Conservation (phyloP, 1,140 invertebrate species). For the Tetragonula clypearis region DNA sequence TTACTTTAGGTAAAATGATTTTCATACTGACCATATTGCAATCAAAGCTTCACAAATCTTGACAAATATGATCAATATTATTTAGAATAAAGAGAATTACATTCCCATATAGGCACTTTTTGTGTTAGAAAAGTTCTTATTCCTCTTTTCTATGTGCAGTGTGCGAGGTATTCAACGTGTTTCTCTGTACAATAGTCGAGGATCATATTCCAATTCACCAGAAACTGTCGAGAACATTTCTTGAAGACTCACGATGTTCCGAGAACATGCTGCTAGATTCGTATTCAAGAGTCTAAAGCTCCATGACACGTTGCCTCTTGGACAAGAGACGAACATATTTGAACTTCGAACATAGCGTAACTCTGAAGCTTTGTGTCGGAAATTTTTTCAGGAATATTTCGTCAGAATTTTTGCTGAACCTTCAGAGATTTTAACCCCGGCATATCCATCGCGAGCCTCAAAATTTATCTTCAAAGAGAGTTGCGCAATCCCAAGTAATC, state of each 20-base stretch:
- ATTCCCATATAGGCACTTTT: not conserved
- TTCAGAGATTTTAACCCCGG: not conserved
- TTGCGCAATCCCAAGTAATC: slow-evolving; percentile 80
- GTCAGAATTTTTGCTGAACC: slow-evolving; percentile 18
- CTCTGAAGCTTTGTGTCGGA: slow-evolving; percentile 35
- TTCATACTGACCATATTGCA: slow-evolving; percentile 57
- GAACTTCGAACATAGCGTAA: slow-evolving; percentile 42
- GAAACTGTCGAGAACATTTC: not conserved
- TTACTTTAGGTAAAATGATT: not conserved
- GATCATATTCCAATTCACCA: not conserved
- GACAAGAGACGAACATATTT: slow-evolving; percentile 67
- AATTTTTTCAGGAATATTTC: slow-evolving; percentile 31
- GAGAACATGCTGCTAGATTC: slow-evolving; percentile 39
- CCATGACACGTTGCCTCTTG: slow-evolving; percentile 70
- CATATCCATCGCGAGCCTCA: slow-evolving; percentile 35
- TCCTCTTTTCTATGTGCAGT: slow-evolving; percentile 15
- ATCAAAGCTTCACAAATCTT: slow-evolving; percentile 47
- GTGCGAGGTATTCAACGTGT: not conserved
- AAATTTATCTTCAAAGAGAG: slow-evolving; percentile 51
- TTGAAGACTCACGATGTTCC: slow-evolving; percentile 48
- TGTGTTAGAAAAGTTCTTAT: not conserved
- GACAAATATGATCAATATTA: slow-evolving; percentile 26
- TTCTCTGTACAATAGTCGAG: not conserved
- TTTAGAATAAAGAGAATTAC: slow-evolving; percentile 22
- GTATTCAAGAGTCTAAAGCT: slow-evolving; percentile 35